Evolutionary conservation across 1,140 invertebrate genomes (phyloP), one percentile per base, ranked within the genome.

Genomic region (Papilio polyxenes): DNA sequence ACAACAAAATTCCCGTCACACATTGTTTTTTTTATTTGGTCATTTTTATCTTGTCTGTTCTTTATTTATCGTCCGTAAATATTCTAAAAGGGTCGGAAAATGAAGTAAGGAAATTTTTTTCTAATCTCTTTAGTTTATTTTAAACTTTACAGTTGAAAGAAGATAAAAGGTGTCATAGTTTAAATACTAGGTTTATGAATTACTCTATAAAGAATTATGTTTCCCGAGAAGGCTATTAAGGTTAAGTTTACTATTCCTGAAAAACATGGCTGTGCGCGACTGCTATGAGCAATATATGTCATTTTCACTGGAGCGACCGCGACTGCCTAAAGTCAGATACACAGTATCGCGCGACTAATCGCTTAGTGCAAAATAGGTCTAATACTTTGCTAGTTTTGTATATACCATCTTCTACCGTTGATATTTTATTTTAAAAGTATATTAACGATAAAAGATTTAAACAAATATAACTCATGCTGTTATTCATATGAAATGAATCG

Each of bases 401-500:
- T 51, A 10, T 49, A 49, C 49, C 9, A 59, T 59, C 56, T 17
- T 17, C 56, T 59, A 20, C 56, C n/a, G 17, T 59, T 59, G n/a
- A 59, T 59, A 59, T 59, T 59, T 59, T 59, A 59, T n/a, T 17
- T n/a, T 59, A 17, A 6, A 59, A 59, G n/a, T 20, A 59, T 65
- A 65, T 13, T 81, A 83, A 59, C 79, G 75, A 79, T 23, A 76
- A 78, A 82, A 76, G 75, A 83, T 76, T 69, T 82, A 88, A 87
- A 87, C 83, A 89, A 83, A 82, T 82, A 83, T 72, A 65, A 69
- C 51, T n/a, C 79, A 51, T 23, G 76, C 48, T 76, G 74, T 62
- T 83, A 80, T 86, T 82, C 77, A 23, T 85, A 85, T 84, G 84
- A 84, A 86, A 77, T 85, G 82, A 82, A 89, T 87, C 83, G 78